Evolutionary conservation across 2,797 vertebrate species (phyloP).

Genomic region (Microctenopoma steveboyesi): DNA sequence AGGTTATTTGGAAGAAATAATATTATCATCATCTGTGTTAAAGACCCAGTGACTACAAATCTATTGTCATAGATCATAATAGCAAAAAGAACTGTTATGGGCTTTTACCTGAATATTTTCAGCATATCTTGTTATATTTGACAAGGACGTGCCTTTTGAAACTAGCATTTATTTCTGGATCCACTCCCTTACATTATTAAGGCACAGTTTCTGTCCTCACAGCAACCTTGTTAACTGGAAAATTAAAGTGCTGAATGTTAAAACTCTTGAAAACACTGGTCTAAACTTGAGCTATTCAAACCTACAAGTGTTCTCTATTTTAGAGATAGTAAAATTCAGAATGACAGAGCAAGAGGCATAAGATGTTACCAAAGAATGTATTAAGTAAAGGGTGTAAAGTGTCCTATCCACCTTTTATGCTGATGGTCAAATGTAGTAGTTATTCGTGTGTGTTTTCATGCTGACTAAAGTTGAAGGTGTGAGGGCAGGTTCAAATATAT

Average conservation of each 20-base stretch:
- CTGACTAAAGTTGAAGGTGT: not conserved
- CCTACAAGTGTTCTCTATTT: no score
- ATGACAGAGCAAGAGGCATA: no score
- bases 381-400: not conserved
- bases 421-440: not conserved
- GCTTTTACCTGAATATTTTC: not conserved
- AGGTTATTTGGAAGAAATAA: not conserved
- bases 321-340: no score
- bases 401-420: not conserved
- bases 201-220: no score
- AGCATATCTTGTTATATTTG: no score
- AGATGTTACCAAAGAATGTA: no score
- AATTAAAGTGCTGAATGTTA: no score
- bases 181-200: no score
- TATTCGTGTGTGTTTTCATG: not conserved
- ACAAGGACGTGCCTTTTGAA: not conserved
- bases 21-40: not conserved
- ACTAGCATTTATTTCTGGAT: not conserved
- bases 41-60: not conserved
- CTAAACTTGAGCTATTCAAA: no score
- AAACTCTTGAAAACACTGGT: no score
- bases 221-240: no score
- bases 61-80: not conserved
- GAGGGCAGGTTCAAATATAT: conserved; percentile 10
- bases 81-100: not conserved